Conservation (phyloP, 2,888 invertebrate genomes). For the Leucophenga maculata region DNA sequence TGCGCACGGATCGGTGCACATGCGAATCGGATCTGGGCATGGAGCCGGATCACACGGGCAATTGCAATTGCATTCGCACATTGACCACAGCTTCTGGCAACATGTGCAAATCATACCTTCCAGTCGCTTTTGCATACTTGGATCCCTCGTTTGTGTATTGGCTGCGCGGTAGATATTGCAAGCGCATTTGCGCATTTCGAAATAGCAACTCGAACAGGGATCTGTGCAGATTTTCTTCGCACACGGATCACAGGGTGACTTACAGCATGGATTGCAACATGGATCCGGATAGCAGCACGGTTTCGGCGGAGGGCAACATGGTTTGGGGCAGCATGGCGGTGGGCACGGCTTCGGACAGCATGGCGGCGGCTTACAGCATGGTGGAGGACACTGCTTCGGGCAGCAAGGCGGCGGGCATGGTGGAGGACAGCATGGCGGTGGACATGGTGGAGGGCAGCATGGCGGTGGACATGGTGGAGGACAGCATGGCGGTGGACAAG, state of each 20-base stretch:
- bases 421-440: not conserved
- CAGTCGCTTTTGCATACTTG: not conserved
- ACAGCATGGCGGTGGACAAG: too few relatives aligned
- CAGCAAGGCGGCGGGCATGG: not conserved
- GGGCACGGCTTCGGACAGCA: not conserved
- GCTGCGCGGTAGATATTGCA: not conserved
- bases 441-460: not conserved
- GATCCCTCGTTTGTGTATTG: not conserved
- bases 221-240: not conserved
- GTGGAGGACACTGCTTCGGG: conserved; percentile 6
- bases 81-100: not conserved
- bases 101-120: not conserved
- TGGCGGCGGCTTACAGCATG: not conserved
- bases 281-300: not conserved
- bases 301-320: not conserved
- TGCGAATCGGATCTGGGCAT: not conserved
- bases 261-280: too few relatives aligned
- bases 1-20: conserved; percentile 7
- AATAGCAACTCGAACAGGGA: not conserved
- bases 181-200: not conserved
- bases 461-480: not conserved
- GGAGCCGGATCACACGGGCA: not conserved
- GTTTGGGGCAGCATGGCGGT: not conserved
- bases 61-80: not conserved
- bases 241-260: not conserved